Base-by-base conservation (phyloP, 53 echinoderm and acorn worm genomes). In the Antedon mediterranea region DNA sequence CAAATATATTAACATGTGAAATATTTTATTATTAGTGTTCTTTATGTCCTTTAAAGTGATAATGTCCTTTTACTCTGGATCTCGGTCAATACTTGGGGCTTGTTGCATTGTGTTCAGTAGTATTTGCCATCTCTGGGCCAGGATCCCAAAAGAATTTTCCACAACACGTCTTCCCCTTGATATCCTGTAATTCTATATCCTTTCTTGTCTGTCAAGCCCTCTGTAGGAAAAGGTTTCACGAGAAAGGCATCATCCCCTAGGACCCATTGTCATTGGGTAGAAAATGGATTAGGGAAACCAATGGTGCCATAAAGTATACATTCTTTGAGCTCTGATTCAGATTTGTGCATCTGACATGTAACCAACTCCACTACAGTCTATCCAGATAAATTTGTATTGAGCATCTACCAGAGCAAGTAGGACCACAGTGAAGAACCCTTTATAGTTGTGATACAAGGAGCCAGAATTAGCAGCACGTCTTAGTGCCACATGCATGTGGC, bases 391-490 rank as follows among this genome's bases (percentile, higher is more conserved):
- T 34, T 77, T 32, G 18, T 78, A 78, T 71, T 83, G 26, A 3
- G 34, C 70, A 30, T 83, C 83, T 13, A 83, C 77, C 30, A 70
- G 14, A 4, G 77, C 83, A 34, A 71, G 70, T 4, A 81, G 26
- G 0, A 42, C 0, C 20, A 81, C 42, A 9, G 82, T 43, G 1
- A 41, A 77, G 32, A 34, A 77, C 18, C 76, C 43, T 32, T 74
- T 81, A 31, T 81, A 81, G 75, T 81, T 81, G 14, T 29, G 28
- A 74, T 81, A 75, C 14, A 74, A 30, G 26, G 32, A 32, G 26
- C 75, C 75, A 23, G 81, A 29, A 20, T 75, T 77, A 23, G 42
- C 29, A 7, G 84, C 79, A 27, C 23, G 3, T 28, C 4, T 79
- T 37, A 83, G 28, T 78, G 33, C 79, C 74, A 13, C 11, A 11